Conservation (phyloP, 2,113 vertebrate genomes). For the Chelonoidis abingdonii region DNA sequence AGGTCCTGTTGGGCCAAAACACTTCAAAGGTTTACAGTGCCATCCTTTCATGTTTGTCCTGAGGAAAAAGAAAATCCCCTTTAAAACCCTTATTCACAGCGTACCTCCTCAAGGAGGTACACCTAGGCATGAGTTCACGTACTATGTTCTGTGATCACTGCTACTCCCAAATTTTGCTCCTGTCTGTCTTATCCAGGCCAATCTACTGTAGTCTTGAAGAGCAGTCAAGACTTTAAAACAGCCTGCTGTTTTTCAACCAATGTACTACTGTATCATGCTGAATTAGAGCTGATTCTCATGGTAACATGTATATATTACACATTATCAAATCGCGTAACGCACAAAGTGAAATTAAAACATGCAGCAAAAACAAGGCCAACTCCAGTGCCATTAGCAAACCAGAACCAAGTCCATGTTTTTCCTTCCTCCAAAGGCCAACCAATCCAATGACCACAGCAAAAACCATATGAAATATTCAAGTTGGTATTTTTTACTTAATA, state of each 20-base stretch:
- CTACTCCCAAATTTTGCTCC: background rate
- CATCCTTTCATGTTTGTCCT: background rate
- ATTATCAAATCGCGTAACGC: background rate
- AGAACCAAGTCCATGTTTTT: background rate
- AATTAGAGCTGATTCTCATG: background rate
- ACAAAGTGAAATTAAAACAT: rapidly evolving
- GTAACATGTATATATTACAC: rapidly evolving
- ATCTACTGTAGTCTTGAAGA: background rate
- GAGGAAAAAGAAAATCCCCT: background rate
- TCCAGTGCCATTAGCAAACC: background rate
- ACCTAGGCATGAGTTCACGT: background rate
- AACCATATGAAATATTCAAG: background rate
- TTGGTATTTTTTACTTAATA: background rate
- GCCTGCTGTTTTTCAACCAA: background rate
- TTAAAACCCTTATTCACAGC: background rate
- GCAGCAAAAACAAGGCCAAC: background rate
- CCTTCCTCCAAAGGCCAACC: background rate
- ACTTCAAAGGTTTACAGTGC: background rate
- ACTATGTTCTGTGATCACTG: background rate
- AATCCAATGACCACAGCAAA: background rate
- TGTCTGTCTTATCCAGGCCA: background rate
- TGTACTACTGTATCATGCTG: background rate
- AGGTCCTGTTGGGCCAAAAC: background rate
- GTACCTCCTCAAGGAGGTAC: background rate
- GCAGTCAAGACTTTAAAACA: background rate